A percentile compares a stretch with the other conserved stretches of the same genome.
Conservation (phyloP, 2,888 invertebrate genomes). For the Dascillus cervinus region DNA sequence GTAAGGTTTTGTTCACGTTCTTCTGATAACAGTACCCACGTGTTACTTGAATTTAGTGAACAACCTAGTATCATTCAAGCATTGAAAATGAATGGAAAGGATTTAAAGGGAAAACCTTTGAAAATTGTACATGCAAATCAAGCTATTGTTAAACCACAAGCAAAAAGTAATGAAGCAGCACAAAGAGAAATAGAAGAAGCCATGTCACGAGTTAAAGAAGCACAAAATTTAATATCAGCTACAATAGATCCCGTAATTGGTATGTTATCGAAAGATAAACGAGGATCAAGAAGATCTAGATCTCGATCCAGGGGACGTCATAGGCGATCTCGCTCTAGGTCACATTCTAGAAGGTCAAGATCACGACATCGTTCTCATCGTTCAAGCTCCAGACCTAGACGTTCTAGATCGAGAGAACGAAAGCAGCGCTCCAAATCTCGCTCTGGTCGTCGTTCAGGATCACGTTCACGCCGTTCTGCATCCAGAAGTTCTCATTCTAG, state of each 20-base stretch:
- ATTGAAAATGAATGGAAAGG: constrained; percentile 72
- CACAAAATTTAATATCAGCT: constrained; percentile 89
- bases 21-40: constrained; percentile 67
- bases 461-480: constrained; percentile 32
- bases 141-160: constrained; percentile 85
- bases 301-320: constrained; percentile 39
- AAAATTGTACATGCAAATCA: constrained; percentile 86
- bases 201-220: constrained; percentile 94
- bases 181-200: constrained; percentile 95
- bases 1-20: constrained; percentile 84
- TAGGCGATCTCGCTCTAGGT: constrained; percentile 52
- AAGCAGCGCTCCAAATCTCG: constrained; percentile 49
- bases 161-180: constrained; percentile 92
- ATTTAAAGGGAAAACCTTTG: constrained; percentile 60
- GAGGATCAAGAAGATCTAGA: constrained; percentile 45
- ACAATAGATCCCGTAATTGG: constrained; percentile 89
- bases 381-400: constrained; percentile 48
- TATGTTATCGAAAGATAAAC: constrained; percentile 76
- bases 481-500: constrained; percentile 32
- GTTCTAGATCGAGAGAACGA: constrained; percentile 48
- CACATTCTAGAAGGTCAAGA: constrained; percentile 54
- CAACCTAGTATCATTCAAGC: constrained; percentile 84
- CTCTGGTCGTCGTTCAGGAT: constrained; percentile 38
- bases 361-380: constrained; percentile 50
- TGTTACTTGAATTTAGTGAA: constrained; percentile 88